These are phyloP conservation scores for Campylorhamphus procurvoides DNA, from an alignment of 2,113 vertebrate species.

Conservation along the genomic window DNA sequence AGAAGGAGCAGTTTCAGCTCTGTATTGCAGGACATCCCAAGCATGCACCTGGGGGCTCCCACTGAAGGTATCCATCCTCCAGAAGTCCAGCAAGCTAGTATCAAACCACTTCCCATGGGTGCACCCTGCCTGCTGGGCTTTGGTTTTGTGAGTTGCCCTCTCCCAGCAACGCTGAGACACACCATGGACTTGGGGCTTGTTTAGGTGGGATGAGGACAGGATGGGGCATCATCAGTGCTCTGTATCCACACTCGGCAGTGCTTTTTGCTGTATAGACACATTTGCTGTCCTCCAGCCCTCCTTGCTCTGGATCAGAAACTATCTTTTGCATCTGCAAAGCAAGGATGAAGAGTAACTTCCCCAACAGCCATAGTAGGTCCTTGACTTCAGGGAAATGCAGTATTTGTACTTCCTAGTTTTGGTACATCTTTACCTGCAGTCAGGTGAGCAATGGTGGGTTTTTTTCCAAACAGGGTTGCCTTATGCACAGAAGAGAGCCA, in stretches of 20 bases:
- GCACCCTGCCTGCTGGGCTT: background rate
- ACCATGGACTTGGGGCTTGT: background rate
- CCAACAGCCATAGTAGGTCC: background rate
- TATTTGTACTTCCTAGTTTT: background rate
- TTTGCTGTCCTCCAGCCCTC: background rate
- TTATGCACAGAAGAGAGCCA: background rate
- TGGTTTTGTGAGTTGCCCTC: accelerated
- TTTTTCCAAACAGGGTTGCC: background rate
- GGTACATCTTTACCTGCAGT: background rate
- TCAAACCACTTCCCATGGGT: background rate
- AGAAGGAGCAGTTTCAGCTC: background rate
- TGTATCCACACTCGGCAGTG: accelerated
- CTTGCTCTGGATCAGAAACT: background rate
- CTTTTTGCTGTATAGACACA: background rate
- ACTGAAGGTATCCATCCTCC: background rate
- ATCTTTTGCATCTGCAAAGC: background rate
- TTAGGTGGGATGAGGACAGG: background rate
- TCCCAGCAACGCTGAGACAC: background rate
- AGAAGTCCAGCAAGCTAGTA: background rate
- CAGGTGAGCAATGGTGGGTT: background rate
- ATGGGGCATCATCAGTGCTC: accelerated
- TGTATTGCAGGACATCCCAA: background rate
- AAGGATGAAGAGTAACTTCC: background rate
- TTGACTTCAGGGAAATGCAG: background rate
- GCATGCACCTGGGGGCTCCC: background rate